These are phyloP conservation scores for Ormyrus thymus DNA, from an alignment of 2,888 invertebrate genomes.

Conservation along the genomic window DNA sequence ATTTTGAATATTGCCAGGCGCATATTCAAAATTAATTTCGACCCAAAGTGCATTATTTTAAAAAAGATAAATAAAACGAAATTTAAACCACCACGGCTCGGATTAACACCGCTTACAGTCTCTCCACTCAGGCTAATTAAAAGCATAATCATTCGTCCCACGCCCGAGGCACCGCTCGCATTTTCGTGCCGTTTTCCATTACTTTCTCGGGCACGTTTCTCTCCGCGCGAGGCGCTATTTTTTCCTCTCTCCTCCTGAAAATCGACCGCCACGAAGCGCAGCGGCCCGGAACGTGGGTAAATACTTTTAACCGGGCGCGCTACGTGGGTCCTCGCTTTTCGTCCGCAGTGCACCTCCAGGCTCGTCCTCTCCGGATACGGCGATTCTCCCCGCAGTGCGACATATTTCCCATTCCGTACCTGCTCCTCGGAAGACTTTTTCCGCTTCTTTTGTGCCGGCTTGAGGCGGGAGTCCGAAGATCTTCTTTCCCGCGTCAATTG, in stretches of 20 bases:
- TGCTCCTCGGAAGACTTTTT: background rate
- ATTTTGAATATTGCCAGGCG: too few species aligned
- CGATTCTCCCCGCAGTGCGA: constrained; percentile 18
- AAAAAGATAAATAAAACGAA: too few species aligned
- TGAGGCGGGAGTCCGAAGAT: too few species aligned
- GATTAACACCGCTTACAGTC: too few species aligned
- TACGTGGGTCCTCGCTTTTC: constrained; percentile 17
- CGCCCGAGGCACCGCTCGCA: background rate
- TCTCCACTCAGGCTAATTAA: background rate
- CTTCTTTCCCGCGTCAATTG: too few species aligned
- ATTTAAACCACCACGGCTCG: too few species aligned
- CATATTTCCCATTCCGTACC: constrained; percentile 35
- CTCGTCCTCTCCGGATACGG: background rate
- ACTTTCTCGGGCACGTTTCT: constrained; percentile 10
- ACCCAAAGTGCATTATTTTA: too few species aligned
- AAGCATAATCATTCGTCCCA: background rate
- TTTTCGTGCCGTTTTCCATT: background rate
- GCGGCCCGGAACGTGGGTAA: constrained; percentile 36
- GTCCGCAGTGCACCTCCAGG: constrained; percentile 25
- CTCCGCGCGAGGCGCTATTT: background rate
- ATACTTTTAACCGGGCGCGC: constrained; percentile 48
- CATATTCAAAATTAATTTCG: too few species aligned
- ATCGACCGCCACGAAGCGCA: background rate
- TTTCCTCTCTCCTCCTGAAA: constrained; percentile 6
- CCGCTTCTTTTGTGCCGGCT: background rate